phyloP scores from a whole-genome alignment of 1,140 invertebrate genomes.

The Acromyrmex echinatior region DNA sequence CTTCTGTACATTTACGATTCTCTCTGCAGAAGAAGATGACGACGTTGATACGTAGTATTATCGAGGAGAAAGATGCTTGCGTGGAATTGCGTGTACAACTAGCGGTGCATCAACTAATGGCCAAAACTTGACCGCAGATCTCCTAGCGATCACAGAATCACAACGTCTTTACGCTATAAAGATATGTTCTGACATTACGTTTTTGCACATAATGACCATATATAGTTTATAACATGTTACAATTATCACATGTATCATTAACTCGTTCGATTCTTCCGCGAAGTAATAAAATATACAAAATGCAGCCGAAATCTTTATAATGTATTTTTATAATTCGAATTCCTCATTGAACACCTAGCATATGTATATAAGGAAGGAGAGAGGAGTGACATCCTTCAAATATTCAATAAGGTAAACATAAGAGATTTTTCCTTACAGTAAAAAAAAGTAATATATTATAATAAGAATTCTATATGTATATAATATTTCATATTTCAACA shows the following conservation, averaged over 20 bases:
- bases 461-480: constrained; percentile 11
- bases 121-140: constrained; percentile 73
- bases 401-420: constrained; percentile 95
- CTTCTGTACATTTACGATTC: background rate
- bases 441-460: constrained; percentile 79
- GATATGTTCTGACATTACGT: constrained; percentile 65
- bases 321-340: background rate
- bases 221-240: constrained; percentile 78
- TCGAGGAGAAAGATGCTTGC: constrained; percentile 90
- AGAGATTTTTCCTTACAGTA: constrained; percentile 93
- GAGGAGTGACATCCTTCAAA: constrained; percentile 86
- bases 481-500: constrained; percentile 42
- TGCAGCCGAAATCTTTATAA: constrained; percentile 13
- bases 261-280: constrained; percentile 66
- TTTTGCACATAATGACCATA: constrained; percentile 75
- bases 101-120: constrained; percentile 87
- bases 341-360: background rate
- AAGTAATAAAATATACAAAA: constrained; percentile 67
- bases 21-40: constrained; percentile 88
- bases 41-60: constrained; percentile 88
- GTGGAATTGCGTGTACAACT: constrained; percentile 90
- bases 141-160: constrained; percentile 40
- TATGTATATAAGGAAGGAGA: background rate
- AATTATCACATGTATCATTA: constrained; percentile 64
- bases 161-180: constrained; percentile 40